phyloP scores from a whole-genome alignment of 1,140 invertebrate genomes.

The Drosophila murphyi region DNA sequence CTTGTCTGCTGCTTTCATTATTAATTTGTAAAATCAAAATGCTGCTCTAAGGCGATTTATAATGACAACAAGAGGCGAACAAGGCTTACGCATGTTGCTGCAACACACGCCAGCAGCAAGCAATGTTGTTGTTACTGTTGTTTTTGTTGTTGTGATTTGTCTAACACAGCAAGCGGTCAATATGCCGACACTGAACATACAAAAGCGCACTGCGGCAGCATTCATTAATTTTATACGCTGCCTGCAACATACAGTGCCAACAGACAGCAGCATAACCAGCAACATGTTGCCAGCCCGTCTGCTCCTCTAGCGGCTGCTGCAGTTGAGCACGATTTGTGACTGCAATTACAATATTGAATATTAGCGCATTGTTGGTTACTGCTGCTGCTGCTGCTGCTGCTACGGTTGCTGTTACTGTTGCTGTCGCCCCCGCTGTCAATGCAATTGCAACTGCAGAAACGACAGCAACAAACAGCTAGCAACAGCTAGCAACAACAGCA shows the following conservation, averaged over 20 bases:
- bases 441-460: conserved; percentile 34
- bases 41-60: conserved; percentile 69
- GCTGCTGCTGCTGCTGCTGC: conserved; percentile 55
- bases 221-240: conserved; percentile 76
- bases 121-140: conserved; percentile 41
- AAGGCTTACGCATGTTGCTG: conserved; percentile 70
- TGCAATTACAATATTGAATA: conserved; percentile 83
- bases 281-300: conserved; percentile 51
- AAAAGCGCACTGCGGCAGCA: conserved; percentile 66
- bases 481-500: conserved; percentile 23
- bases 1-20: conserved; percentile 52
- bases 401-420: conserved; percentile 29
- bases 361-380: conserved; percentile 76
- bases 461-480: conserved; percentile 40
- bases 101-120: conserved; percentile 56
- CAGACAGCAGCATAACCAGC: conserved; percentile 42
- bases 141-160: conserved; percentile 78
- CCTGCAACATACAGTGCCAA: conserved; percentile 31
- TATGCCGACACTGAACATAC: conserved; percentile 55
- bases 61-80: conserved; percentile 58
- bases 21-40: conserved; percentile 84
- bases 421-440: conserved; percentile 73
- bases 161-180: conserved; percentile 83
- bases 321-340: conserved; percentile 73
- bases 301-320: conserved; percentile 13